Evolutionary conservation across 1,140 invertebrate species (phyloP).

Genomic region (Gonatopus flavifemur): DNA sequence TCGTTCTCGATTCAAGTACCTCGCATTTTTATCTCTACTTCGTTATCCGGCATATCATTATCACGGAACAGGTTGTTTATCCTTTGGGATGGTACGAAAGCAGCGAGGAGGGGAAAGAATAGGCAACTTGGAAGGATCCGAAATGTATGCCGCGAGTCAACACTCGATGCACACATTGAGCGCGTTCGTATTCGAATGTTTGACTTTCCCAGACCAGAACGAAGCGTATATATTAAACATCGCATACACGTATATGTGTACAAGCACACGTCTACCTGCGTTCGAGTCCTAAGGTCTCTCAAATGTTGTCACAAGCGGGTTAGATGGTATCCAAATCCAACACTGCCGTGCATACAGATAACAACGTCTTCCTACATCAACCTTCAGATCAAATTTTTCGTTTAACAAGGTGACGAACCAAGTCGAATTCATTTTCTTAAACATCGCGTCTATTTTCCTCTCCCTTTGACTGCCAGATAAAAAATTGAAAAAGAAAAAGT

Average conservation of each 20-base stretch:
- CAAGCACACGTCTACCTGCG: slow-evolving; percentile 39
- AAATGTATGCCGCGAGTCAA: slow-evolving; percentile 55
- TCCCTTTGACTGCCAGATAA: no score
- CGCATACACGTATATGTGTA: slow-evolving; percentile 25
- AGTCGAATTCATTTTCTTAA: no score
- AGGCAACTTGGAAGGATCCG: slow-evolving; percentile 40
- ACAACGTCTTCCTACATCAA: slow-evolving; percentile 25
- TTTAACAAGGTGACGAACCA: slow-evolving; percentile 3
- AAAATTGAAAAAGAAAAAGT: no score
- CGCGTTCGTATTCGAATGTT: slow-evolving; percentile 50
- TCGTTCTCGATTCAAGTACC: no score
- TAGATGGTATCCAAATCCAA: slow-evolving; percentile 46
- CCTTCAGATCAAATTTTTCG: slow-evolving; percentile 28
- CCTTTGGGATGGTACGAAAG: slow-evolving; percentile 10
- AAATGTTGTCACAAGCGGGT: slow-evolving; percentile 52
- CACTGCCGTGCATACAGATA: no score
- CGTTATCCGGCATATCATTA: slow-evolving; percentile 46
- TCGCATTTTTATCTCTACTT: slow-evolving; percentile 25
- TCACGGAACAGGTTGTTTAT: slow-evolving; percentile 53
- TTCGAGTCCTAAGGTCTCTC: slow-evolving; percentile 36
- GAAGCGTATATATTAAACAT: no score
- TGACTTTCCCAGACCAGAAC: slow-evolving; percentile 55
- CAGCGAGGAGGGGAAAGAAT: slow-evolving; percentile 22
- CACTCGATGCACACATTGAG: slow-evolving; percentile 33
- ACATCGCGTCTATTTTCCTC: no score